Conservation (phyloP, 2,113 vertebrate genomes). For the Cavia aperea region DNA sequence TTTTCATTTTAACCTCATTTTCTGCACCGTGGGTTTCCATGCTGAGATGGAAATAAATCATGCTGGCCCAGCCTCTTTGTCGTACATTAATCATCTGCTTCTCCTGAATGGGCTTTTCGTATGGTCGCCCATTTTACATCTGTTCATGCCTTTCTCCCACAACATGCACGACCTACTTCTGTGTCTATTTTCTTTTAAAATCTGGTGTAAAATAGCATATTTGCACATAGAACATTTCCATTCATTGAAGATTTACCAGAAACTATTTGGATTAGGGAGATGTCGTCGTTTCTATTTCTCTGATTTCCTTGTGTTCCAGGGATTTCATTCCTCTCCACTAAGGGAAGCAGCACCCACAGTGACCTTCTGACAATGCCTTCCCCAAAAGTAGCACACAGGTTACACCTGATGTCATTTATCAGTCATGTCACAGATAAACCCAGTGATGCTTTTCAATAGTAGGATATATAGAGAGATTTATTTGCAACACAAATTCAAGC, state of each 20-base stretch:
- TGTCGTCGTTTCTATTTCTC: background rate
- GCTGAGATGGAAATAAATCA: conserved; percentile 66
- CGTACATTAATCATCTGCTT: conserved; percentile 58
- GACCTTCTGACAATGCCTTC: background rate
- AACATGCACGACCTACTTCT: background rate
- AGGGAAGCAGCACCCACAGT: background rate
- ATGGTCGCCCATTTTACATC: conserved; percentile 44
- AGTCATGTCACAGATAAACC: conserved; percentile 37
- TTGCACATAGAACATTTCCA: background rate
- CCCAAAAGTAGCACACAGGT: conserved; percentile 10
- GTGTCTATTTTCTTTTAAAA: conserved; percentile 24
- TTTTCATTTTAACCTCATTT: conserved; percentile 71
- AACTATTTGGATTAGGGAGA: conserved; percentile 4
- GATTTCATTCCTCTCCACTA: background rate
- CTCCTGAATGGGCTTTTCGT: conserved; percentile 30
- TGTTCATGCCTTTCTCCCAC: conserved; percentile 49
- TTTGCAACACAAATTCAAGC: conserved; percentile 28
- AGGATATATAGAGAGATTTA: background rate
- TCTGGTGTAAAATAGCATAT: background rate
- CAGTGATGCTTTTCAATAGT: background rate
- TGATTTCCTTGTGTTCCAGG: background rate
- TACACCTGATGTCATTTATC: conserved; percentile 31
- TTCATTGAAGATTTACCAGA: background rate
- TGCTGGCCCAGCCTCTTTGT: conserved; percentile 45
- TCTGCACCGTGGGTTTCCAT: conserved; percentile 58